Conservation (phyloP, 2,113 vertebrate genomes). For the Tetraodon nigroviridis region DNA sequence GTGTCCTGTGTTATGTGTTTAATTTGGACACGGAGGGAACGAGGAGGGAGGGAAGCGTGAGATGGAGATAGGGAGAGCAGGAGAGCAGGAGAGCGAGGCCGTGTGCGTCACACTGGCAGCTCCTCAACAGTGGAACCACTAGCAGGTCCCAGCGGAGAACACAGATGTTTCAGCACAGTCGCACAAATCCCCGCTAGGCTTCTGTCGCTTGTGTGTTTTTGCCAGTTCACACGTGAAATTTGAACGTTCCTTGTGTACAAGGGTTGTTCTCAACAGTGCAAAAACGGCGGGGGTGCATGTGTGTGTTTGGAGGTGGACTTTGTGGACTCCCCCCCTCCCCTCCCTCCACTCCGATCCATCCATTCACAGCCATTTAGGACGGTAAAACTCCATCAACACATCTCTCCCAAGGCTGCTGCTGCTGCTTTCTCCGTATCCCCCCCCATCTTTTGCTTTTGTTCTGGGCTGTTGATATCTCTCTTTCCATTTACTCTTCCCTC, state of each 20-base stretch:
- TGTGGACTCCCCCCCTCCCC: neutral
- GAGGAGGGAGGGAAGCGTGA: slow-evolving; percentile 23
- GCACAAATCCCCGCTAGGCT: slow-evolving; percentile 22
- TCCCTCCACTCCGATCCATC: neutral
- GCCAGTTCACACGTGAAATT: slow-evolving; percentile 29
- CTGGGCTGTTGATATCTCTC: slow-evolving; percentile 54
- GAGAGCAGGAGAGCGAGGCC: slow-evolving; percentile 19
- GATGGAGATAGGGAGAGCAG: slow-evolving; percentile 28
- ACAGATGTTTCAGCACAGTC: slow-evolving; percentile 34
- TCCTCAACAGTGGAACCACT: slow-evolving; percentile 27
- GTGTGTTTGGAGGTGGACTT: slow-evolving; percentile 1
- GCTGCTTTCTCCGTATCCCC: slow-evolving; percentile 54
- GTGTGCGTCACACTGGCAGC: slow-evolving; percentile 39
- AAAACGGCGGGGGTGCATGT: slow-evolving; percentile 1
- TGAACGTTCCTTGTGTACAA: slow-evolving; percentile 15
- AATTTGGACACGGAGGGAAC: slow-evolving; percentile 57
- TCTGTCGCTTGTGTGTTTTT: slow-evolving; percentile 16
- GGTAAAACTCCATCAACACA: slow-evolving; percentile 33
- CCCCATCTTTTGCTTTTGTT: slow-evolving; percentile 63
- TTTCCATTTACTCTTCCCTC: slow-evolving; percentile 56
- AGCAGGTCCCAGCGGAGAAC: slow-evolving; percentile 29
- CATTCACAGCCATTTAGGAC: slow-evolving; percentile 24
- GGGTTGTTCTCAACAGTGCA: slow-evolving; percentile 8
- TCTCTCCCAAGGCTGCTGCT: slow-evolving; percentile 44
- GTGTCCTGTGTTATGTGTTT: slow-evolving; percentile 62